A percentile compares a stretch with the other conserved stretches of the same genome.
Conservation (phyloP, 1,140 invertebrate genomes). For the Drosophila elegans region DNA sequence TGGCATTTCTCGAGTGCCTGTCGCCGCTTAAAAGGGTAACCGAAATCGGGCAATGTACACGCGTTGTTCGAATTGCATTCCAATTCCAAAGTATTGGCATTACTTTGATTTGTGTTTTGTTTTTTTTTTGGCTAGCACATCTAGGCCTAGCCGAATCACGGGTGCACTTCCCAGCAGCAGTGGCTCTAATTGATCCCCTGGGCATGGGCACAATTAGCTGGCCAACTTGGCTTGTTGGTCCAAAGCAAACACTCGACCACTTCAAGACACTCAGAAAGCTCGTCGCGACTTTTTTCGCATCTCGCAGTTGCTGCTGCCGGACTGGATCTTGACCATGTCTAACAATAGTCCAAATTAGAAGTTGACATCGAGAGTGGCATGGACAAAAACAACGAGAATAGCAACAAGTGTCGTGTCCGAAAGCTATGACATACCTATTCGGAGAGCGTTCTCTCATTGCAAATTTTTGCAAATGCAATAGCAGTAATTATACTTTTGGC, state of each 20-base stretch:
- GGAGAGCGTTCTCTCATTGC: constrained; percentile 35
- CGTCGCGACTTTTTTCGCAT: constrained; percentile 29
- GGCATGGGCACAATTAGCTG: constrained; percentile 74
- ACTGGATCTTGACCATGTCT: constrained; percentile 52
- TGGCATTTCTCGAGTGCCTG: constrained; percentile 51
- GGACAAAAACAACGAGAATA: constrained; percentile 13
- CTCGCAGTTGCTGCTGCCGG: constrained; percentile 40
- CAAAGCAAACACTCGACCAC: constrained; percentile 47
- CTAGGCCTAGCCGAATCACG: constrained; percentile 35
- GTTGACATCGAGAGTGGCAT: constrained; percentile 36
- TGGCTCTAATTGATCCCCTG: constrained; percentile 74
- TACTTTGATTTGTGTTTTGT: constrained; percentile 2
- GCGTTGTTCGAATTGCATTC: constrained; percentile 59
- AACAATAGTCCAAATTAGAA: constrained; percentile 78
- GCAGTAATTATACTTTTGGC: constrained; percentile 28
- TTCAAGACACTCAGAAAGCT: constrained; percentile 49
- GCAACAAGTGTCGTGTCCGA: constrained; percentile 14
- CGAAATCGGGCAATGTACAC: constrained; percentile 63
- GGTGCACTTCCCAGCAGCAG: constrained; percentile 32
- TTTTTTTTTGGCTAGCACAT: constrained; percentile 3
- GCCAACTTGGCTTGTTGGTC: constrained; percentile 42
- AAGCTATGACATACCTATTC: constrained; percentile 29
- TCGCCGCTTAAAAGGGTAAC: constrained; percentile 58
- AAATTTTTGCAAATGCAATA: constrained; percentile 77
- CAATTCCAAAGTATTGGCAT: constrained; percentile 20